These are phyloP conservation scores for Psettodes erumei DNA, from an alignment of 2,113 vertebrate species.

Conservation along the genomic window DNA sequence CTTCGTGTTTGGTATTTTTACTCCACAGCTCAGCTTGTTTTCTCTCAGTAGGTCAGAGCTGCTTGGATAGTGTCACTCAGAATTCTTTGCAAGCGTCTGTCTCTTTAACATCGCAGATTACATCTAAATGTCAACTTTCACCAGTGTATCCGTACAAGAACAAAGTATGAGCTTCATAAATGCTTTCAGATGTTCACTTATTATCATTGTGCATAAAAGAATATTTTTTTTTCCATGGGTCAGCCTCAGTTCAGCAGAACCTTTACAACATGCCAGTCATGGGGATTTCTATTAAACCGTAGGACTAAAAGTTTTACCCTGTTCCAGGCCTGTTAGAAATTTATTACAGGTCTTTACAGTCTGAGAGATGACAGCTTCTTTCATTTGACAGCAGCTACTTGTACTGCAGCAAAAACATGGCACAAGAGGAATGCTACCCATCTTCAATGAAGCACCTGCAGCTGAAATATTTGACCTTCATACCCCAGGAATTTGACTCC, in stretches of 20 bases:
- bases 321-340: slow-evolving; percentile 11
- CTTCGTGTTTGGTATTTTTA: slow-evolving; percentile 50
- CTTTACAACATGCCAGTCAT: not conserved
- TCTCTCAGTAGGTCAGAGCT: slow-evolving; percentile 11
- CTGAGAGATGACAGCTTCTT: slow-evolving; percentile 57
- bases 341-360: slow-evolving; percentile 18
- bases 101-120: not conserved
- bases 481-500: slow-evolving; percentile 53
- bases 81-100: not conserved
- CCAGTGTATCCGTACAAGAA: not conserved
- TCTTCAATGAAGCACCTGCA: slow-evolving; percentile 73
- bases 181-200: not conserved
- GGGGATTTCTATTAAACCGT: not conserved
- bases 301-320: not conserved
- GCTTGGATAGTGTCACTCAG: not conserved
- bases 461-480: slow-evolving; percentile 69
- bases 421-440: slow-evolving; percentile 56
- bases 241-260: not conserved
- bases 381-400: slow-evolving; percentile 66
- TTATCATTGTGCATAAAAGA: not conserved
- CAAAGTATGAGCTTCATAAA: not conserved
- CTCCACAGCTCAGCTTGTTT: slow-evolving; percentile 41
- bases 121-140: slow-evolving; percentile 16
- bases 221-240: not conserved
- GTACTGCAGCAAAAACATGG: slow-evolving; percentile 52